Conservation (phyloP, 2,888 invertebrate genomes). For the Nemurella pictetii region DNA sequence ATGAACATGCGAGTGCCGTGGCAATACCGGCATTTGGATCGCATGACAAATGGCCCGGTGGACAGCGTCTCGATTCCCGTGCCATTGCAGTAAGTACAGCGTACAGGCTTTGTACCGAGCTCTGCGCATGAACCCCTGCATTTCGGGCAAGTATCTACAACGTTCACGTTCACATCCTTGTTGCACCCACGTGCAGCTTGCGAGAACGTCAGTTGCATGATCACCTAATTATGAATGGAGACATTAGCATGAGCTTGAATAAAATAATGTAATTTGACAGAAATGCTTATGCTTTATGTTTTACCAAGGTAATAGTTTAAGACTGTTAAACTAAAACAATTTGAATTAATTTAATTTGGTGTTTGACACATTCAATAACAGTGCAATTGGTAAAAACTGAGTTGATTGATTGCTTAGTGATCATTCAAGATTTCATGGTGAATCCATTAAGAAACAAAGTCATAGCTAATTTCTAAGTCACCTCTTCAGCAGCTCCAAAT, state of each 20-base stretch:
- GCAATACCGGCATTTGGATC: slow-evolving; percentile 91
- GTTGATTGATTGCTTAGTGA: too few species aligned
- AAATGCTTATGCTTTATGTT: too few species aligned
- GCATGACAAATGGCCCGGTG: slow-evolving; percentile 94
- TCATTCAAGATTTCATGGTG: too few species aligned
- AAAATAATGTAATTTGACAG: neutral
- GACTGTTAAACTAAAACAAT: neutral
- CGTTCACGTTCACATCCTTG: slow-evolving; percentile 89
- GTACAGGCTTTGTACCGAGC: slow-evolving; percentile 85
- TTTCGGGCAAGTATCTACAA: slow-evolving; percentile 89
- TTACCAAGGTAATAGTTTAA: too few species aligned
- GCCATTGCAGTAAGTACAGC: slow-evolving; percentile 93
- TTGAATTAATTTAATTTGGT: slow-evolving; percentile 17
- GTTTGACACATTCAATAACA: too few species aligned
- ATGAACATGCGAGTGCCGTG: slow-evolving; percentile 85
- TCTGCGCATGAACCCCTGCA: slow-evolving; percentile 86
- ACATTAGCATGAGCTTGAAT: neutral
- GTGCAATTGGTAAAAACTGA: too few species aligned
- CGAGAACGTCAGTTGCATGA: slow-evolving; percentile 86
- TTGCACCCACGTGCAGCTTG: slow-evolving; percentile 96
- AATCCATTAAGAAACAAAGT: too few species aligned
- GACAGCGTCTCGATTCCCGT: slow-evolving; percentile 93
- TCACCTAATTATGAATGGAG: too few species aligned
- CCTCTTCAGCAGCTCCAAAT: slow-evolving; percentile 90
- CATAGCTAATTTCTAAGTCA: slow-evolving; percentile 50